These are phyloP conservation scores for Aphrocallistes beatrix DNA, from an alignment of 37 sponge, comb jelly and placozoan genomes.

Conservation along the genomic window DNA sequence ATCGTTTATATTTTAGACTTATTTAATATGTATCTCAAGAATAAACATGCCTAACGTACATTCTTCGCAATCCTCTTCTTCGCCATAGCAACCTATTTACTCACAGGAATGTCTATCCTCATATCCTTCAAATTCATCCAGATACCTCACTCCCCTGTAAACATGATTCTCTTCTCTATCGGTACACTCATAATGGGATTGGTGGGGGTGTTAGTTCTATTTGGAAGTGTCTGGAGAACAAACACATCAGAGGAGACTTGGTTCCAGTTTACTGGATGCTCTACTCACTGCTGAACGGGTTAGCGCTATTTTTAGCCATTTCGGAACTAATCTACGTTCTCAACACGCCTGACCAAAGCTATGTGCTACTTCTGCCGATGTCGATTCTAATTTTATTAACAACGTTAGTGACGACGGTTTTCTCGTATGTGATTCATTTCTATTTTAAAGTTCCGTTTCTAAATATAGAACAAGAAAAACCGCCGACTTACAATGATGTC, in stretches of 20 bases:
- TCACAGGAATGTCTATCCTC: background rate
- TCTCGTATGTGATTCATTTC: background rate
- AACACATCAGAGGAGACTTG: background rate
- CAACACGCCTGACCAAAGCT: background rate
- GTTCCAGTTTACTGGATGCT: background rate
- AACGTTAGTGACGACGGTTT: background rate
- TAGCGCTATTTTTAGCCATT: background rate
- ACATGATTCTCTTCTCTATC: background rate
- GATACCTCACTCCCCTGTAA: background rate
- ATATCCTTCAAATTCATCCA: background rate
- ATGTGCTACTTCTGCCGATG: background rate
- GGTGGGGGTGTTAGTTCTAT: background rate
- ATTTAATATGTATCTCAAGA: too few species aligned
- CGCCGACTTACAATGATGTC: too few species aligned
- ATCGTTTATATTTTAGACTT: too few species aligned
- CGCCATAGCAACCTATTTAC: background rate
- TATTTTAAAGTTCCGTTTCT: background rate
- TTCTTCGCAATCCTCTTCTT: background rate
- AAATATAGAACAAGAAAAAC: too few species aligned
- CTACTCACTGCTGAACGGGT: background rate
- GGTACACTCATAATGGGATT: background rate
- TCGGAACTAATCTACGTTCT: background rate
- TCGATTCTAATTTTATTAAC: background rate
- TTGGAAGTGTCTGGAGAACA: constrained; percentile 6
- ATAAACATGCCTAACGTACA: too few species aligned